Conservation (phyloP, 1,140 invertebrate genomes). For the Heliconius himera region DNA sequence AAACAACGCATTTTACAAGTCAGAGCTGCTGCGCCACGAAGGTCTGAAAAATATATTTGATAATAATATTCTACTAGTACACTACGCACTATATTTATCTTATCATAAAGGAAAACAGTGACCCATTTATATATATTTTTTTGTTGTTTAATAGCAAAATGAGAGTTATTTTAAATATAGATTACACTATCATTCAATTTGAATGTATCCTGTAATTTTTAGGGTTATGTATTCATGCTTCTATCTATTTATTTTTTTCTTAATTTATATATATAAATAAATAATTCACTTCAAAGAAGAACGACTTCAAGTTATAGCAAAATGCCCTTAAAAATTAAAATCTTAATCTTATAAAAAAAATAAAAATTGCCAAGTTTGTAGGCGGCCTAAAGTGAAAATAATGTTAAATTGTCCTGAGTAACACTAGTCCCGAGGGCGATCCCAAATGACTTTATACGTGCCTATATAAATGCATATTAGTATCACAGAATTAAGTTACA, state of each 20-base stretch:
- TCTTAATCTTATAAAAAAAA: background rate
- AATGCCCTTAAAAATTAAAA: no score
- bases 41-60: background rate
- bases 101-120: constrained; percentile 16
- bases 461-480: constrained; percentile 13
- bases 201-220: constrained; percentile 9
- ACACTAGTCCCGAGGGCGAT: constrained; percentile 31
- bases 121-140: constrained; percentile 12
- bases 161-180: constrained; percentile 12
- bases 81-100: constrained; percentile 2
- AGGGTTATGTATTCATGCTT: background rate
- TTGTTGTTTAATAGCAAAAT: constrained; percentile 8
- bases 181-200: constrained; percentile 14
- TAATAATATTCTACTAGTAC: background rate
- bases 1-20: no score
- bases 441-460: constrained; percentile 10
- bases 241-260: background rate
- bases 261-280: background rate
- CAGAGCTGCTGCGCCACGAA: no score
- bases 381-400: constrained; percentile 22
- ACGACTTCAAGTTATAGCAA: no score
- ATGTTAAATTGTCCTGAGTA: constrained; percentile 26
- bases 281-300: no score
- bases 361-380: constrained; percentile 14
- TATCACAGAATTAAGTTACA: background rate